A percentile compares a stretch with the other conserved stretches of the same genome.
Evolutionary conservation across 2,113 vertebrate species (phyloP).

Genomic region (Parus major): DNA sequence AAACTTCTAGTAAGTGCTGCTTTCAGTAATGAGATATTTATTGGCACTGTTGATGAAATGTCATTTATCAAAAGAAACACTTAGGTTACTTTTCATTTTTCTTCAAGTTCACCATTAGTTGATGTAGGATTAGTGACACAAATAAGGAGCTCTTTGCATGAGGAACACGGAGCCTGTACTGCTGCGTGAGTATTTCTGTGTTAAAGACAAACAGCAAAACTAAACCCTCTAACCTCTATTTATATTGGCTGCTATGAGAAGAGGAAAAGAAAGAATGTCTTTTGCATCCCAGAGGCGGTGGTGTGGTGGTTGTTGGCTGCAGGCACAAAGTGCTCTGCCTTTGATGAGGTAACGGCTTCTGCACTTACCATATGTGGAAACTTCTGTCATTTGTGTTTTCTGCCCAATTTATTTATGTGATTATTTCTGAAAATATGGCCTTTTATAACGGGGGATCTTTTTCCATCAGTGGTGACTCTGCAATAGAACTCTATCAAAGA

Average conservation of each 20-base stretch:
- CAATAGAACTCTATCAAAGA: neutral
- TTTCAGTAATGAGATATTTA: slow-evolving; percentile 58
- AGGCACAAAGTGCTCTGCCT: slow-evolving; percentile 24
- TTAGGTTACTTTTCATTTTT: slow-evolving; percentile 65
- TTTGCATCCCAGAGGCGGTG: neutral
- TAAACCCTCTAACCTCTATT: slow-evolving; percentile 8
- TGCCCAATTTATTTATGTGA: slow-evolving; percentile 19
- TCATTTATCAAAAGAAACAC: slow-evolving; percentile 61
- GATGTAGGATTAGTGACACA: slow-evolving; percentile 64
- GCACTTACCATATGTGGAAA: slow-evolving; percentile 22
- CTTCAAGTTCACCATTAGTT: slow-evolving; percentile 65
- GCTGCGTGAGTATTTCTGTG: neutral
- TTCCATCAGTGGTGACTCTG: slow-evolving; percentile 1
- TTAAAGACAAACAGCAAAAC: slow-evolving; percentile 16
- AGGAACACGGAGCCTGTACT: slow-evolving; percentile 30
- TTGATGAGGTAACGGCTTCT: slow-evolving; percentile 38
- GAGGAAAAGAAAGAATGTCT: neutral
- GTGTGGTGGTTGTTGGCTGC: slow-evolving; percentile 34
- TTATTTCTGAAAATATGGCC: slow-evolving; percentile 38
- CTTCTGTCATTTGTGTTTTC: slow-evolving; percentile 21
- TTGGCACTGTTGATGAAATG: slow-evolving; percentile 54
- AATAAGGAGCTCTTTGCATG: slow-evolving; percentile 54
- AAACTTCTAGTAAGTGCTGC: slow-evolving; percentile 55
- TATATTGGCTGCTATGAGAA: slow-evolving; percentile 38
- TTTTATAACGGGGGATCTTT: slow-evolving; percentile 28